These are phyloP conservation scores for Clarias platycephalus DNA, from an alignment of 2,797 vertebrate species.

Conservation along the genomic window DNA sequence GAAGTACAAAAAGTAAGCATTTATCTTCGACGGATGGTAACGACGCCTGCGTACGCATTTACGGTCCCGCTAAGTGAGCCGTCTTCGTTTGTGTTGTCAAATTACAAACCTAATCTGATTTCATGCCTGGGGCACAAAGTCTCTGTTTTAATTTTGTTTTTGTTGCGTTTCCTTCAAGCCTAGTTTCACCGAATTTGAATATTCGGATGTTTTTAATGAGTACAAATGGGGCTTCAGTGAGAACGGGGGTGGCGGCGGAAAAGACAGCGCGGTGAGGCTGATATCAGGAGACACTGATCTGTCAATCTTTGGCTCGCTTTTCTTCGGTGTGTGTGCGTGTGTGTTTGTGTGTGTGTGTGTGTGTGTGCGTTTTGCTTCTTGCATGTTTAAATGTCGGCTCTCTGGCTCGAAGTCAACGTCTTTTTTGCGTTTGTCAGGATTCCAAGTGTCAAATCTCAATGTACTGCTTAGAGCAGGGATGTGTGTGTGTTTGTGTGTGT, in stretches of 20 bases:
- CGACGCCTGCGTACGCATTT: neutral
- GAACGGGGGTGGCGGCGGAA: neutral
- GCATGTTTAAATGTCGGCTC: conserved; percentile 3
- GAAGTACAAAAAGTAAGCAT: neutral
- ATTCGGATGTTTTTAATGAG: conserved; percentile 13
- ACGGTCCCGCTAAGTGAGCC: neutral
- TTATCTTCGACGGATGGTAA: neutral
- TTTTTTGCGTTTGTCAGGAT: conserved; percentile 45
- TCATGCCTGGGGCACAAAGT: neutral
- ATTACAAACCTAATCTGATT: conserved; percentile 29
- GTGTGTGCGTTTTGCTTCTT: neutral
- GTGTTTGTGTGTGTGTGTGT: conserved; percentile 36
- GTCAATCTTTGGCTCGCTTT: conserved; percentile 8
- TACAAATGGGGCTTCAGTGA: conserved; percentile 6
- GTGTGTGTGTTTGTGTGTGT: conserved; percentile 29
- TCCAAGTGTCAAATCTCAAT: conserved; percentile 47
- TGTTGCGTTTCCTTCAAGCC: conserved; percentile 17
- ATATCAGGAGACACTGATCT: conserved; percentile 18
- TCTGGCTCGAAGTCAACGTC: conserved; percentile 35
- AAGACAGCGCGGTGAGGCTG: neutral
- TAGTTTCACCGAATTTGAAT: neutral
- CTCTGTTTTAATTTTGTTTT: neutral
- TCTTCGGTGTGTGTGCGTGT: neutral
- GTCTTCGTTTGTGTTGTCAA: conserved; percentile 16
- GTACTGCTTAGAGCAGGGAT: conserved; percentile 24